Evolutionary conservation across 1,140 invertebrate species (phyloP).

Genomic region (Ostrea denselamellosa): DNA sequence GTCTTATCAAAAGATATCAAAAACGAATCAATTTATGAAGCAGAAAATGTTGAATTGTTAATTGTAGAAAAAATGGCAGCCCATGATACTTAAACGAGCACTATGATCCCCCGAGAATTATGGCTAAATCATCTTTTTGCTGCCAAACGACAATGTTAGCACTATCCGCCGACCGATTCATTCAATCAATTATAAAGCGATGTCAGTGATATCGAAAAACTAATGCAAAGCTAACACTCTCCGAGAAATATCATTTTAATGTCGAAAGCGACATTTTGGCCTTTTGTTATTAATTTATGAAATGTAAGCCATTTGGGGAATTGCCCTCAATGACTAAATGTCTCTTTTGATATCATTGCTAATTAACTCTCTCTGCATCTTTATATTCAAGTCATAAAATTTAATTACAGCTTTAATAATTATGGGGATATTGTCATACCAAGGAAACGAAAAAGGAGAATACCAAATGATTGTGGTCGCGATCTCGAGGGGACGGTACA

Average conservation of each 20-base stretch:
- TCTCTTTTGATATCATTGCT: conserved; percentile 46
- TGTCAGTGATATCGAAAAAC: conserved; percentile 39
- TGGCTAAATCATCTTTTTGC: conserved; percentile 31
- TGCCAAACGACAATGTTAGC: conserved; percentile 6
- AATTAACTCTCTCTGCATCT: conserved; percentile 42
- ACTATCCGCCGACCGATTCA: conserved; percentile 39
- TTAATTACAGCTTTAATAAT: conserved; percentile 61
- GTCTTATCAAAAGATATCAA: conserved; percentile 28
- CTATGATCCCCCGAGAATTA: background rate
- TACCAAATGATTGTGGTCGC: conserved; percentile 29
- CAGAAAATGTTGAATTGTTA: conserved; percentile 36
- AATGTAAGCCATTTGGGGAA: conserved; percentile 44
- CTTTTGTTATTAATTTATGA: conserved; percentile 47
- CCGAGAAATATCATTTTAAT: conserved; percentile 47
- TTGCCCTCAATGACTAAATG: conserved; percentile 38
- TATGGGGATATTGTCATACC: conserved; percentile 58
- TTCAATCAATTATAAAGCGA: conserved; percentile 42
- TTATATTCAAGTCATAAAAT: conserved; percentile 62
- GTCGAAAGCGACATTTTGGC: conserved; percentile 39
- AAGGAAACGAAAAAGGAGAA: conserved; percentile 35
- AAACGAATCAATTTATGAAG: conserved; percentile 32
- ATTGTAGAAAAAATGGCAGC: background rate
- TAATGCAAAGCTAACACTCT: conserved; percentile 43
- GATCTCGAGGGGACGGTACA: conserved; percentile 27
- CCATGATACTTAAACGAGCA: conserved; percentile 28